phyloP scores from a whole-genome alignment of 2,888 invertebrate species.

The Cheilosia urbana region DNA sequence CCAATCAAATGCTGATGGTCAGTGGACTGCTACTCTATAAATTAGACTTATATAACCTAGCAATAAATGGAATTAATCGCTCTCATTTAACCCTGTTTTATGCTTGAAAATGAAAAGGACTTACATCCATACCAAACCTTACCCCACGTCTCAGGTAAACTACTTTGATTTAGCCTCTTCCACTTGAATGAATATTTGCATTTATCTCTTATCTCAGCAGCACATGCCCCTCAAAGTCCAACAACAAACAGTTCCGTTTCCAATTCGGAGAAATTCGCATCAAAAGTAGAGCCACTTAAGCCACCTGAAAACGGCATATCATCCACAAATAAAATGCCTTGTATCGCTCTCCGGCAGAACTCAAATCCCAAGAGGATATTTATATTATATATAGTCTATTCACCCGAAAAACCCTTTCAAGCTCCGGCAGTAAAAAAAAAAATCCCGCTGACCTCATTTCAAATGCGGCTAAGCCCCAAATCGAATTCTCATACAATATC shows the following conservation, averaged over 20 bases:
- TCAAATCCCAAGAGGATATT: conserved; percentile 17
- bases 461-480: conserved; percentile 44
- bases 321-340: conserved; percentile 12
- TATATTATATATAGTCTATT: neutral
- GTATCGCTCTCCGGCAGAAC: conserved; percentile 17
- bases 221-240: neutral
- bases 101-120: no score
- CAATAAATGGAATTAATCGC: no score
- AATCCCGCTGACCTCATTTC: conserved; percentile 51
- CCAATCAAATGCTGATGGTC: no score
- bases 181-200: neutral
- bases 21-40: no score
- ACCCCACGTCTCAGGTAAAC: no score
- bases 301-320: conserved; percentile 30
- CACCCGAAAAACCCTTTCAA: neutral
- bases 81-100: no score
- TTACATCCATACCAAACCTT: no score
- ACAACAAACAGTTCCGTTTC: neutral
- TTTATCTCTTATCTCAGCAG: neutral
- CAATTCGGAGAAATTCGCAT: conserved; percentile 11
- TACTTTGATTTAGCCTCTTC: neutral
- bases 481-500: conserved; percentile 39
- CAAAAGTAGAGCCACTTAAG: conserved; percentile 11
- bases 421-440: neutral
- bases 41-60: no score